phyloP scores from a whole-genome alignment of 2,797 vertebrate species.

The Leptodactylus fallax region DNA sequence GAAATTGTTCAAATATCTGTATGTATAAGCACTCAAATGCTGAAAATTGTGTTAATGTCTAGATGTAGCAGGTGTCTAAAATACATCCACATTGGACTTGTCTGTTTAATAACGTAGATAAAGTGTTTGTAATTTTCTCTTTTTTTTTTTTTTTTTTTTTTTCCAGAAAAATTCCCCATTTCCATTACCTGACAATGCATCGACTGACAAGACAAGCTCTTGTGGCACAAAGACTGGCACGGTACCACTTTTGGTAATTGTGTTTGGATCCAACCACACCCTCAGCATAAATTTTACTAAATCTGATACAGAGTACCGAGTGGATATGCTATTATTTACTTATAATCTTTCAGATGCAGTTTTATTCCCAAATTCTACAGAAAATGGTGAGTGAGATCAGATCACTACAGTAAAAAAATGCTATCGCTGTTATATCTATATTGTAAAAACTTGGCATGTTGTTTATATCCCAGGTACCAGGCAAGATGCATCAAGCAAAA shows the following conservation, averaged over 20 bases:
- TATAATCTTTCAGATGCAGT: conserved; percentile 86
- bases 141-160: too few relatives aligned
- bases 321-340: conserved; percentile 77
- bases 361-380: conserved; percentile 79
- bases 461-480: conserved; percentile 68
- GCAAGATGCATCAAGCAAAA: conserved; percentile 66
- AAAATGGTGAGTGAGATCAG: conserved; percentile 68
- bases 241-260: conserved; percentile 74
- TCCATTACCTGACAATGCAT: conserved; percentile 76
- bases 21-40: too few relatives aligned
- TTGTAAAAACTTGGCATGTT: not conserved
- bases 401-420: not conserved
- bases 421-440: too few relatives aligned
- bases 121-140: too few relatives aligned
- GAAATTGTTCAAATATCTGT: too few relatives aligned
- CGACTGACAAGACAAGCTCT: conserved; percentile 73
- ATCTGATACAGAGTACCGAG: conserved; percentile 73
- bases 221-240: conserved; percentile 75
- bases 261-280: conserved; percentile 79
- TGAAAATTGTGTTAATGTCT: too few relatives aligned
- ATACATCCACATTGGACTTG: too few relatives aligned
- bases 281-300: conserved; percentile 83
- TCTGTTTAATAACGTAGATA: not conserved
- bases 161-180: conserved; percentile 73
- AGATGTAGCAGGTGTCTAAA: too few relatives aligned